Evolutionary conservation across 1,140 invertebrate genomes (phyloP), one percentile per base, ranked within the genome.

Genomic region (Trialeurodes vaporariorum): DNA sequence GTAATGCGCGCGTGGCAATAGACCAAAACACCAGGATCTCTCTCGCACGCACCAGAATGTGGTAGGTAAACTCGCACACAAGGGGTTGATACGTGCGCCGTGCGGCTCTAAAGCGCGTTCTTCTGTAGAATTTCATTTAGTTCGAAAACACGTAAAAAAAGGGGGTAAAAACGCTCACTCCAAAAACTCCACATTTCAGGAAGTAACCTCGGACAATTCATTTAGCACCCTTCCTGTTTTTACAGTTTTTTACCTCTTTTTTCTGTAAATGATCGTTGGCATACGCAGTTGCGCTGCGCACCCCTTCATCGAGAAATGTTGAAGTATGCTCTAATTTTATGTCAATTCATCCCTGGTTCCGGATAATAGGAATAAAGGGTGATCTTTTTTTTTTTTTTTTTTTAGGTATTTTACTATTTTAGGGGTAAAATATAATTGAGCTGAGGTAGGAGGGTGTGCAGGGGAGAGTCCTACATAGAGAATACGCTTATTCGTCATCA

Each of bases 281-380:
- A n/a, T n/a, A n/a, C n/a, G n/a, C n/a, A n/a, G n/a, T n/a, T n/a
- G n/a, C n/a, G n/a, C n/a, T n/a, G 34, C 34, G 34, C 34, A 49
- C 34, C 34, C 34, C 34, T 49, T 49, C 34, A 5, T 49, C 34
- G 17, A n/a, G n/a, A 49, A 49, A 49, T 17, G 34, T 5, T 49
- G 34, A 49, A 49, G 34, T 49, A 49, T 49, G 34, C 34, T 49
- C 34, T 49, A 49, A 49, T 49, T 49, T 49, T 49, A 49, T 49
- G 34, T 49, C 34, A 49, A 49, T 49, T 49, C 34, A 49, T 49
- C 34, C 34, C 34, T 5, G 34, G 34, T n/a, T 17, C 34, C 34
- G 34, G 34, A 49, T 49, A 49, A 49, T 49, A n/a, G 34, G 34
- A 49, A 49, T 49, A 49, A 49, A 49, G 34, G 34, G 34, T 49